Conservation (phyloP, 2,113 vertebrate genomes). For the Puntigrus tetrazona region DNA sequence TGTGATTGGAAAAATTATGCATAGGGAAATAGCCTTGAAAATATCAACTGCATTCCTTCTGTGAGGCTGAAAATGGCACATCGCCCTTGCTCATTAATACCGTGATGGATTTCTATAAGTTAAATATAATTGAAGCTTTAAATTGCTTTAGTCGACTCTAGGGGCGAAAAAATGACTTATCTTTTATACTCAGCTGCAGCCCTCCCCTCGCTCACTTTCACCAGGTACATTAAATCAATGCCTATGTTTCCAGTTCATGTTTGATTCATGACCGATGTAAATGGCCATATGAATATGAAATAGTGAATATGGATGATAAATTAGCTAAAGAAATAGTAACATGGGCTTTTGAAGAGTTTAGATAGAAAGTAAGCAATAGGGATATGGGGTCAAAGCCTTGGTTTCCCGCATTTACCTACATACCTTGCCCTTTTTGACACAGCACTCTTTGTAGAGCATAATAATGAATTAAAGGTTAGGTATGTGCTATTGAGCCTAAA, state of each 20-base stretch:
- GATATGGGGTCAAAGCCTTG: slow-evolving; percentile 13
- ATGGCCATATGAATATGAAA: slow-evolving; percentile 43
- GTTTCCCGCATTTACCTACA: background rate
- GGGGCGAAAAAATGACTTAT: slow-evolving; percentile 25
- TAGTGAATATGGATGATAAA: slow-evolving; percentile 29
- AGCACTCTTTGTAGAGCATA: background rate
- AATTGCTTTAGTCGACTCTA: slow-evolving; percentile 39
- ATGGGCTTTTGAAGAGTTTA: background rate
- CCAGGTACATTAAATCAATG: slow-evolving; percentile 32
- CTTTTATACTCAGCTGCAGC: background rate
- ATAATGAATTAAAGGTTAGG: background rate
- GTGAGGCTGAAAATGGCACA: background rate
- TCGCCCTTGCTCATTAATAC: slow-evolving; percentile 14
- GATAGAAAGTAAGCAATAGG: background rate
- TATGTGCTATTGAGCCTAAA: background rate
- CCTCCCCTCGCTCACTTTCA: background rate
- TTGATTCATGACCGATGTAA: slow-evolving; percentile 43
- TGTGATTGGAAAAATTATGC: background rate
- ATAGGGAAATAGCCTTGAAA: background rate
- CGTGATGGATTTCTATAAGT: slow-evolving; percentile 19
- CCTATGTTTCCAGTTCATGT: slow-evolving; percentile 24
- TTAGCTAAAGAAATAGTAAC: slow-evolving; percentile 8
- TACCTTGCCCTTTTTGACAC: background rate
- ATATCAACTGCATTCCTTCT: slow-evolving; percentile 6
- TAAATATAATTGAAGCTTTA: slow-evolving; percentile 37